Percentiles rank a stretch among this genome's conserved stretches.
Evolutionary conservation across 1,140 invertebrate genomes (phyloP).

Genomic region (Microplitis demolitor): DNA sequence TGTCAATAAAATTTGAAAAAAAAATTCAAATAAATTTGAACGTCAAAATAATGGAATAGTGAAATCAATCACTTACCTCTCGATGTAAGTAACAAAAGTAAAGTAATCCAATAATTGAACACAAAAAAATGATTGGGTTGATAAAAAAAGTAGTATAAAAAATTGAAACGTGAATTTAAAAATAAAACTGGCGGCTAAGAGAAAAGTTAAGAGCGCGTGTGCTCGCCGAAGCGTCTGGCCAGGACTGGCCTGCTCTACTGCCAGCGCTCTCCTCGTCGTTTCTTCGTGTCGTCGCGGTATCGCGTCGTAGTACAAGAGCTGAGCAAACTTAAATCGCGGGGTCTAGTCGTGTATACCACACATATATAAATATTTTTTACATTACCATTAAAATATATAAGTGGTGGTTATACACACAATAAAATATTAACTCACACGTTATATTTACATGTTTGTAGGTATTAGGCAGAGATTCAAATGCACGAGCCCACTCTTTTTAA

Average conservation of each 20-base stretch:
- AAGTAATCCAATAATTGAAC: conserved; percentile 3
- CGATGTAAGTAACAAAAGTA: not conserved
- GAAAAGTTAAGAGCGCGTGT: not conserved
- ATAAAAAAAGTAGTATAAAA: no score
- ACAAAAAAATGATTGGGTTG: not conserved
- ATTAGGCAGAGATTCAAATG: conserved; percentile 6
- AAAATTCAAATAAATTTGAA: no score
- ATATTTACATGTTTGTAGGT: no score
- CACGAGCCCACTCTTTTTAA: not conserved
- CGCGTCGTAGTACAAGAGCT: no score
- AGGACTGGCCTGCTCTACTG: conserved; percentile 35
- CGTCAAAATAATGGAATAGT: no score
- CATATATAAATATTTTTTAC: no score
- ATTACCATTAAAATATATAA: no score
- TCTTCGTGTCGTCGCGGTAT: not conserved
- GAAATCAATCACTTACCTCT: no score
- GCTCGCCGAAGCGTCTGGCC: conserved; percentile 27
- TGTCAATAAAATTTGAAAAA: no score
- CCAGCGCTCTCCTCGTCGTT: conserved; percentile 17
- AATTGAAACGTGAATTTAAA: not conserved
- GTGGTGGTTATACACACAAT: no score
- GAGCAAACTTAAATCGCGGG: conserved; percentile 17
- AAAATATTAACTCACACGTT: no score
- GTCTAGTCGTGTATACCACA: not conserved
- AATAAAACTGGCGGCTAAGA: not conserved